Conservation (phyloP, 1,140 invertebrate species). For the Chymomyza costata region DNA sequence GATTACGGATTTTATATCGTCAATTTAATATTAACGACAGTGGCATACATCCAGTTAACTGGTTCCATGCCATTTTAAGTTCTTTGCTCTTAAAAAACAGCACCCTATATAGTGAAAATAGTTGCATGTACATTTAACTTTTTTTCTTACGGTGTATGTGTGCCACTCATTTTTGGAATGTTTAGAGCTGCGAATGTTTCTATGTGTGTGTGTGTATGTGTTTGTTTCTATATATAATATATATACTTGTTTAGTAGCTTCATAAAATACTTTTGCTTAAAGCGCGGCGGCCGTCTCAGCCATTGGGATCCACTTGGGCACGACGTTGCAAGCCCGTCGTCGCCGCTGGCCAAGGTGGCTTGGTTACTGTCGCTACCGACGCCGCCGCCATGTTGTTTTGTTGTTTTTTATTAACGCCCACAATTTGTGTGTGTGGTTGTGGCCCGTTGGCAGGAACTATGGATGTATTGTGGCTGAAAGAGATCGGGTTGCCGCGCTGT, state of each 20-base stretch:
- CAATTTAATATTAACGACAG: too few relatives aligned
- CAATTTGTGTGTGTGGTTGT: slow-evolving; percentile 18
- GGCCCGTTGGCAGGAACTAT: slow-evolving; percentile 67
- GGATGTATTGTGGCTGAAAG: slow-evolving; percentile 38
- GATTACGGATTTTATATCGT: too few relatives aligned
- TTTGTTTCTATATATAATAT: slow-evolving; percentile 46
- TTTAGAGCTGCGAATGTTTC: slow-evolving; percentile 62
- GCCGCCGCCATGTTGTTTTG: slow-evolving; percentile 9
- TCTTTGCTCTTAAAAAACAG: too few relatives aligned
- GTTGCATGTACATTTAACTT: too few relatives aligned
- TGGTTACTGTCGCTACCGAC: slow-evolving; percentile 14
- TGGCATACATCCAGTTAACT: too few relatives aligned
- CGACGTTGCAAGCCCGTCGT: slow-evolving; percentile 51
- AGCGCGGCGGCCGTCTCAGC: slow-evolving; percentile 39
- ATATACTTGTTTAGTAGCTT: too few relatives aligned
- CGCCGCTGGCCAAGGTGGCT: slow-evolving; percentile 53
- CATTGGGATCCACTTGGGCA: slow-evolving; percentile 70
- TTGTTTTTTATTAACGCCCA: slow-evolving; percentile 47
- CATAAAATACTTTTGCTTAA: slow-evolving; percentile 58
- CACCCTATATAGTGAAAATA: too few relatives aligned
- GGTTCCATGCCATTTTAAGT: too few relatives aligned
- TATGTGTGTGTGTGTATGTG: slow-evolving; percentile 23
- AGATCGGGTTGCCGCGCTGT: slow-evolving; percentile 26
- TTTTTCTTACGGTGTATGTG: slow-evolving; percentile 20
- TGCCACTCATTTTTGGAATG: slow-evolving; percentile 50